Evolutionary conservation across 2,113 vertebrate genomes (phyloP).

Genomic region (Brachirus orientalis): DNA sequence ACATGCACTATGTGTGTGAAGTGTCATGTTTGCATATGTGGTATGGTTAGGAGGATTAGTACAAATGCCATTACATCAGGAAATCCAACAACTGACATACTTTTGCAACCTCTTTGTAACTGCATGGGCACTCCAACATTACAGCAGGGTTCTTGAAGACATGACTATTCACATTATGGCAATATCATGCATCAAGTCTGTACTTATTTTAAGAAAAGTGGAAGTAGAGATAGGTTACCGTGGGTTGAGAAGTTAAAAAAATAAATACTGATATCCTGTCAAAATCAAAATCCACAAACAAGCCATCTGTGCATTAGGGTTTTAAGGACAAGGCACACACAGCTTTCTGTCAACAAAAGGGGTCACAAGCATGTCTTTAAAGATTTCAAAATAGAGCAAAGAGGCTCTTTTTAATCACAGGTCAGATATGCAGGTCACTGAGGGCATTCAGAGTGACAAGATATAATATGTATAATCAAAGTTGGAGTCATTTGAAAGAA

Average conservation of each 20-base stretch:
- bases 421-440: conserved; percentile 29
- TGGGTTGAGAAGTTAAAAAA: conserved; percentile 62
- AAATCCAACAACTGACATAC: conserved; percentile 24
- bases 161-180: conserved; percentile 17
- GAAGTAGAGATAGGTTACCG: conserved; percentile 31
- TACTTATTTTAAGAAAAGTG: conserved; percentile 29
- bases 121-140: conserved; percentile 22
- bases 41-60: conserved; percentile 66
- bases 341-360: conserved; percentile 43
- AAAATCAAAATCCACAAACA: conserved; percentile 59
- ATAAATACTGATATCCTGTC: conserved; percentile 51
- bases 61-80: conserved; percentile 30
- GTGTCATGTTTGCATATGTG: background rate
- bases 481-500: conserved; percentile 17
- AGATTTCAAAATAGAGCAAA: conserved; percentile 40
- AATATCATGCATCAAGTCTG: conserved; percentile 37
- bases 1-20: background rate
- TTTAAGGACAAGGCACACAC: conserved; percentile 18
- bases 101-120: conserved; percentile 29
- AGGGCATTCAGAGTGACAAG: conserved; percentile 29
- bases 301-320: conserved; percentile 42
- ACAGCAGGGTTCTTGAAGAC: conserved; percentile 25
- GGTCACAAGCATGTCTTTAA: conserved; percentile 44
- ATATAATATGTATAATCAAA: conserved; percentile 18
- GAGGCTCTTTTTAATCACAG: conserved; percentile 30